These are phyloP conservation scores for Himalopsyche kuldschensis DNA, from an alignment of 2,888 invertebrate genomes.

Conservation along the genomic window DNA sequence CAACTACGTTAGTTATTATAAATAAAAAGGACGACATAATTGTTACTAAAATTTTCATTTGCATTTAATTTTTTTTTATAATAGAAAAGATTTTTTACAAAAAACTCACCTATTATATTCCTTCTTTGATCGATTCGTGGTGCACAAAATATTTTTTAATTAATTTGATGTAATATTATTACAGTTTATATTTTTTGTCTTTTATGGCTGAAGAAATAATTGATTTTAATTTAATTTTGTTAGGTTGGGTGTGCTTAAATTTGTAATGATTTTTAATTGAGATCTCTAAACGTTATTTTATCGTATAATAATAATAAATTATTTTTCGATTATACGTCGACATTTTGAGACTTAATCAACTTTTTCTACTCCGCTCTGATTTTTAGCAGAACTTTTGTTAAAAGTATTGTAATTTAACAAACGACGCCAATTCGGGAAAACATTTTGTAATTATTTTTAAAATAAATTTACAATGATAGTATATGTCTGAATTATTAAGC, in stretches of 20 bases:
- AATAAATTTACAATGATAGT: background rate
- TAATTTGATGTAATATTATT: too few species aligned
- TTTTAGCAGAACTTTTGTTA: background rate
- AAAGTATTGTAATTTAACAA: background rate
- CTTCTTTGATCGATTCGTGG: background rate
- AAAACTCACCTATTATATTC: background rate
- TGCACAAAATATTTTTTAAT: background rate
- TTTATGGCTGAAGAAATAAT: too few species aligned
- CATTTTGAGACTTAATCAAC: constrained; percentile 17
- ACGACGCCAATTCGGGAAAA: constrained; percentile 6
- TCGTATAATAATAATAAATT: constrained; percentile 33
- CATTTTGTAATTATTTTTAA: background rate
- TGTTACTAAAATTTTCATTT: too few species aligned
- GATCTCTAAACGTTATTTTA: constrained; percentile 20
- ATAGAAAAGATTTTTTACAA: too few species aligned
- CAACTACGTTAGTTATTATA: too few species aligned
- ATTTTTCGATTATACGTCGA: constrained; percentile 22
- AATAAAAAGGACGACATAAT: too few species aligned
- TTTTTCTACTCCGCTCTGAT: background rate
- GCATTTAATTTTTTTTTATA: too few species aligned
- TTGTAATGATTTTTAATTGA: background rate
- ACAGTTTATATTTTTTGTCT: too few species aligned
- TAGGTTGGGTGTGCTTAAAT: background rate
- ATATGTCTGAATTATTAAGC: background rate
- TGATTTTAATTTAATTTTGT: too few species aligned